A percentile compares a stretch with the other conserved stretches of the same genome.
Conservation (phyloP, 1,140 invertebrate genomes). For the Drosophila santomea region DNA sequence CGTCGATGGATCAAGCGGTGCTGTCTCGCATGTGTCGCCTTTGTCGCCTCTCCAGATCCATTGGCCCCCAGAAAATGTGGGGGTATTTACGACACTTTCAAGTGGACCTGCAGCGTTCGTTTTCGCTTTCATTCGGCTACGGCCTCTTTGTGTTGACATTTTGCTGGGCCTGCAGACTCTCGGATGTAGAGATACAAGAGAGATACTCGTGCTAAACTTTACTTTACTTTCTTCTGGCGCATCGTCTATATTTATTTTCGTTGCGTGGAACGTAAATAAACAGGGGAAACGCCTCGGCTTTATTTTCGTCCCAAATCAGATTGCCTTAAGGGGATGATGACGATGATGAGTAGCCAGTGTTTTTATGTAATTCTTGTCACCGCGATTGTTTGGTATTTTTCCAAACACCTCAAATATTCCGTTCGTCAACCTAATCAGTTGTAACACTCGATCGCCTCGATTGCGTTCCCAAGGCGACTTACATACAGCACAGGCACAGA, state of each 20-base stretch:
- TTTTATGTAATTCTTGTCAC: constrained; percentile 45
- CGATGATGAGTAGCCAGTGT: constrained; percentile 11
- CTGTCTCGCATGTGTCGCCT: constrained; percentile 65
- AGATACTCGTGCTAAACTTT: constrained; percentile 15
- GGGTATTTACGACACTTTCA: constrained; percentile 24
- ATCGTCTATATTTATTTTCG: constrained; percentile 74
- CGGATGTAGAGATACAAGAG: constrained; percentile 34
- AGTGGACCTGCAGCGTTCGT: constrained; percentile 41
- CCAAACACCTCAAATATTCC: constrained; percentile 43
- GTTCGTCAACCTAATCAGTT: constrained; percentile 30
- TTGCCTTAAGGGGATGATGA: neutral
- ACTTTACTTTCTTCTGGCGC: constrained; percentile 17
- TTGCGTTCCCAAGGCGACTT: constrained; percentile 33
- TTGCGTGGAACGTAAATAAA: constrained; percentile 75
- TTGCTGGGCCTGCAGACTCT: constrained; percentile 52
- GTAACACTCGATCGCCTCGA: constrained; percentile 37
- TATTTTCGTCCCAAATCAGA: constrained; percentile 48
- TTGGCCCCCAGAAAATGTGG: constrained; percentile 6
- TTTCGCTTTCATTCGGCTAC: constrained; percentile 29
- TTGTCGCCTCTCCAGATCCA: constrained; percentile 1
- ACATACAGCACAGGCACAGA: constrained; percentile 7
- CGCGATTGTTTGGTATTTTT: constrained; percentile 29
- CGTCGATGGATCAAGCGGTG: constrained; percentile 55
- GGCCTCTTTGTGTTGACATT: constrained; percentile 62
- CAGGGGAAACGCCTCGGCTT: constrained; percentile 59